These are phyloP conservation scores for Otus scops DNA, from an alignment of 2,797 vertebrate species.

Conservation along the genomic window DNA sequence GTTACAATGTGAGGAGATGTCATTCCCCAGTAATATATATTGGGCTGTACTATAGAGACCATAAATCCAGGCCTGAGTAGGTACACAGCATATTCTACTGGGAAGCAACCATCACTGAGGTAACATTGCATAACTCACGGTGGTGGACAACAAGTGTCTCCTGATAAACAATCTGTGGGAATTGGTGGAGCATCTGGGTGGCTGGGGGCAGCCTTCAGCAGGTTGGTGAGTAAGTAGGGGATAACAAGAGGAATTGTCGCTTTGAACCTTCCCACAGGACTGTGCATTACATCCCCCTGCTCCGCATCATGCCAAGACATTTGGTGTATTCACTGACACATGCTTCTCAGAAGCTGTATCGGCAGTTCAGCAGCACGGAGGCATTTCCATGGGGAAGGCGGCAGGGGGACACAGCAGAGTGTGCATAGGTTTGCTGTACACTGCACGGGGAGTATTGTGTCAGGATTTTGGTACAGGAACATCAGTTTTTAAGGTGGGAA, in stretches of 20 bases:
- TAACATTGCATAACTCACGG: not conserved
- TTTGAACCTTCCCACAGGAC: not conserved
- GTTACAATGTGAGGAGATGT: not conserved
- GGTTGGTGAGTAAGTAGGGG: not conserved
- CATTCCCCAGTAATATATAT: not conserved
- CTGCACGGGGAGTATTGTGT: not conserved
- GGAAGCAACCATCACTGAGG: not conserved
- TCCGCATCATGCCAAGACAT: not conserved
- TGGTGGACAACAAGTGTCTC: not conserved
- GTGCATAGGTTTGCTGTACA: not conserved
- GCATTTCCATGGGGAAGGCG: not conserved
- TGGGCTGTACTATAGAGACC: not conserved
- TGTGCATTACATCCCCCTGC: not conserved
- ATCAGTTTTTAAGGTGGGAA: not conserved
- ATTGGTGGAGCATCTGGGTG: not conserved
- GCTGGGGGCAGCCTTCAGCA: not conserved
- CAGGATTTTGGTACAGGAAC: not conserved
- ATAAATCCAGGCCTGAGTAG: slow-evolving; percentile 1
- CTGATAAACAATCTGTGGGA: not conserved
- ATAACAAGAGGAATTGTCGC: not conserved
- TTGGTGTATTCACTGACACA: not conserved
- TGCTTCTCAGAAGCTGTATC: not conserved
- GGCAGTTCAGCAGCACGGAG: rapidly evolving
- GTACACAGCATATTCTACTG: not conserved
- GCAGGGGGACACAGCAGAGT: not conserved